Percentiles rank a stretch among this genome's conserved stretches.
These are phyloP conservation scores for Drosophila erecta DNA, from an alignment of 1,140 invertebrate species.

Conservation along the genomic window DNA sequence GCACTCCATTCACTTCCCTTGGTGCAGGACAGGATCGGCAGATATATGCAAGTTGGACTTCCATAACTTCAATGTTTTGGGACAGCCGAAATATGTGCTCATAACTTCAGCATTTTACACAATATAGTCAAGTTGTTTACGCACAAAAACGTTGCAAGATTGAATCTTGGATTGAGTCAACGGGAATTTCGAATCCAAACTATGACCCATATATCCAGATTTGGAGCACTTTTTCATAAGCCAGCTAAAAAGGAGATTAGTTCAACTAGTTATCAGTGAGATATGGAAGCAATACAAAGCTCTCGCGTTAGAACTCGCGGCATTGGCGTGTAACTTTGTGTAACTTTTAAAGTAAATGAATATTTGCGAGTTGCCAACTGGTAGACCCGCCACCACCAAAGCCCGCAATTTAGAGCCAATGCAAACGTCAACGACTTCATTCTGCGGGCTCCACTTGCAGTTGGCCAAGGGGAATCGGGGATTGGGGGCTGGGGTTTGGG, in stretches of 20 bases:
- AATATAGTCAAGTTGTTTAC: no score
- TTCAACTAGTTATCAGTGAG: no score
- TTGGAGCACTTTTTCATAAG: no score
- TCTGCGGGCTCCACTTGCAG: constrained; percentile 63
- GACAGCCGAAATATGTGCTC: background rate
- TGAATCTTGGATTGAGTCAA: no score
- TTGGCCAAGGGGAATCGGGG: constrained; percentile 20
- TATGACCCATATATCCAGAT: background rate
- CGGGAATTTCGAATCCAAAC: background rate
- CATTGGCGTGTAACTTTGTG: background rate
- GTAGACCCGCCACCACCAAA: constrained; percentile 25
- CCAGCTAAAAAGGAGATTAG: no score
- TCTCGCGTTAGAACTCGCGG: no score
- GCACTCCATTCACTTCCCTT: background rate
- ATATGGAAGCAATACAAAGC: no score
- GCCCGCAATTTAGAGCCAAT: constrained; percentile 66
- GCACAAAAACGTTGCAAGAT: background rate
- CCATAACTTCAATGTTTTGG: constrained; percentile 7
- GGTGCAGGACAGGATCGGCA: constrained; percentile 14
- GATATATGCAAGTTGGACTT: constrained; percentile 1
- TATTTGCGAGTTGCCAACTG: constrained; percentile 9
- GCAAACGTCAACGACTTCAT: constrained; percentile 77
- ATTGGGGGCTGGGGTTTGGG: background rate
- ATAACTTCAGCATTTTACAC: background rate
- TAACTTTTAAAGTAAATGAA: background rate